Evolutionary conservation across 2,888 invertebrate genomes (phyloP), one percentile per base, ranked within the genome.

Genomic region (Xestobium rufovillosum): DNA sequence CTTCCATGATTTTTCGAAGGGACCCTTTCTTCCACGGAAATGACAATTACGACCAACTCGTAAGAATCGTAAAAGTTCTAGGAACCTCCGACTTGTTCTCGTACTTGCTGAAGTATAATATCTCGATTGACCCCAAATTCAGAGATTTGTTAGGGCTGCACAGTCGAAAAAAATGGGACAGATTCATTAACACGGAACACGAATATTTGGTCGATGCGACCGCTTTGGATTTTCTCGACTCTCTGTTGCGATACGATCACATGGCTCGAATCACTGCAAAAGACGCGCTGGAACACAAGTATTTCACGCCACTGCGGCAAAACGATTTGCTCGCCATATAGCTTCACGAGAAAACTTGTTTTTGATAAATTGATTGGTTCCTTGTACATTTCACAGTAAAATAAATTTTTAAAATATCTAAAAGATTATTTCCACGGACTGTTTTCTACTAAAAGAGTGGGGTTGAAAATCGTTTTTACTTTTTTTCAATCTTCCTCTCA

Each of bases 1-100:
- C 65, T 3, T 56, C 65, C 4, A 65, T 65, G 63, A 53, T 65
- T 15, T 65, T 65, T 42, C 47, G 63, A 14, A 63, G 56, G 43
- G 65, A 65, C 37, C 65, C 65, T 1, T 65, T 65, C 36, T 65
- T 65, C 43, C 60, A 60, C 35, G 66, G 65, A 2, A 48, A 47
- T 28, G 62, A 65, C 38, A 65, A 66, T 41, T 50, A 53, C 36
- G 64, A 66, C 47, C 66, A 65, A 41, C 43, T 66, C 31, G 45
- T 61, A 17, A 51, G 57, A 27, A 65, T 66, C 26, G 63, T 61
- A 2, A 63, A 61, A 48, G 58, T 65, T 15, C 47, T 65, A 31
- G 65, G 65, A 2, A 60, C 63, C 1, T 40, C 45, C 3, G 60
- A 58, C 14, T 50, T 65, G 9, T 52, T 54, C 23, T 40, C 38